These are phyloP conservation scores for Nibea albiflora DNA, from an alignment of 2,113 vertebrate species.

Conservation along the genomic window DNA sequence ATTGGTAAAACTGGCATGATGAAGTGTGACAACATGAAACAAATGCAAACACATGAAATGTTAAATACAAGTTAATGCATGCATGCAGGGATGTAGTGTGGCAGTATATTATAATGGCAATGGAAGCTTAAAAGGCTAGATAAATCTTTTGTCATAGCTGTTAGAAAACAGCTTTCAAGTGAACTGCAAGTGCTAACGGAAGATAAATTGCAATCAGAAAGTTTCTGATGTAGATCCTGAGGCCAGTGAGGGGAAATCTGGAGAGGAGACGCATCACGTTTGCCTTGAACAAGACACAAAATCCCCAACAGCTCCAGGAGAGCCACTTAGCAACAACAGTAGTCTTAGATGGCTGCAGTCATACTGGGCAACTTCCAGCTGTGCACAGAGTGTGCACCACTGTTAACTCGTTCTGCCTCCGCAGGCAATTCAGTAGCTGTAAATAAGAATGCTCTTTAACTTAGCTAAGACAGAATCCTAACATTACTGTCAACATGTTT, in stretches of 20 bases:
- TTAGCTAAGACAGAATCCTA: not conserved
- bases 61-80: not conserved
- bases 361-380: constrained; percentile 48
- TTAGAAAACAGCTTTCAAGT: not conserved
- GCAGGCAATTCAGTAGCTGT: constrained; percentile 9
- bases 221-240: not conserved
- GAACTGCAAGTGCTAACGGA: not conserved
- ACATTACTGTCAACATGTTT: constrained; percentile 1
- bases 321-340: constrained; percentile 32
- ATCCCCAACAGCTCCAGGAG: constrained; percentile 8
- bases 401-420: constrained; percentile 12
- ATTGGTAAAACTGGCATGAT: not conserved
- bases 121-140: not conserved
- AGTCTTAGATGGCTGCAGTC: constrained; percentile 16
- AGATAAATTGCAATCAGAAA: not conserved
- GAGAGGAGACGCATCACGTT: constrained; percentile 5
- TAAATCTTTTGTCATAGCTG: not conserved
- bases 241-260: constrained; percentile 6
- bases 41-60: not conserved
- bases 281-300: constrained; percentile 27
- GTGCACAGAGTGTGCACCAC: constrained; percentile 29
- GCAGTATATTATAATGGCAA: not conserved
- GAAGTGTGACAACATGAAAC: not conserved
- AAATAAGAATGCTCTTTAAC: constrained; percentile 15
- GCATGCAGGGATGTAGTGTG: not conserved